Evolutionary conservation across 35 echinoderm and acorn worm species (phyloP).

Genomic region (Eucidaris tribuloides): DNA sequence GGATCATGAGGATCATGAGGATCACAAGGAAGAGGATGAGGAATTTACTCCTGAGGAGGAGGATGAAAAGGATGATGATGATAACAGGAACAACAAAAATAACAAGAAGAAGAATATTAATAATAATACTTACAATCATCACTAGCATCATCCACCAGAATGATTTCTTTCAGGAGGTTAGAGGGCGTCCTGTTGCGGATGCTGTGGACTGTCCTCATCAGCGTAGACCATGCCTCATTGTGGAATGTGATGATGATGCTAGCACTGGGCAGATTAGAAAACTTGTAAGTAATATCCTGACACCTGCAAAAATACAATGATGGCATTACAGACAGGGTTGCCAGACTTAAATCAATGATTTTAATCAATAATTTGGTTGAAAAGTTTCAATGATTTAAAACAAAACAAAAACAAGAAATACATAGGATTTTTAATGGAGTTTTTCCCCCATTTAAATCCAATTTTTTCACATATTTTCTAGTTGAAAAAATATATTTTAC

Average conservation of each 20-base stretch:
- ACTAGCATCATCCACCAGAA: slow-evolving; percentile 83
- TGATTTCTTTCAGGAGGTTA: slow-evolving; percentile 71
- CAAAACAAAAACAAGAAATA: no score
- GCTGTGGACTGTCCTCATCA: slow-evolving; percentile 84
- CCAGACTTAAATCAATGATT: no score
- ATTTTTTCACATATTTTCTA: no score
- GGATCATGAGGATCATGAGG: not conserved
- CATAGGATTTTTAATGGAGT: no score
- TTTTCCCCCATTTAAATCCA: no score
- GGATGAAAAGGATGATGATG: not conserved
- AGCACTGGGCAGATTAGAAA: slow-evolving; percentile 56
- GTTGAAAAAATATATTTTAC: no score
- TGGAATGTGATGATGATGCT: slow-evolving; percentile 90
- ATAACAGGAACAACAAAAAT: not conserved
- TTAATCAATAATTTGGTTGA: no score
- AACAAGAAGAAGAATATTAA: not conserved
- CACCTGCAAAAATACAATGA: slow-evolving; percentile 69
- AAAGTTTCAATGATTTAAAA: no score
- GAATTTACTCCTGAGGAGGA: not conserved
- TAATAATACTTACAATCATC: slow-evolving; percentile 53
- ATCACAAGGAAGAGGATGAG: not conserved
- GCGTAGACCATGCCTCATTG: slow-evolving; percentile 92
- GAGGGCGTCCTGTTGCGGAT: slow-evolving; percentile 75
- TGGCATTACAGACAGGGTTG: no score
- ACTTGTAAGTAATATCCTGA: slow-evolving; percentile 57